Base-by-base conservation (phyloP, 2,888 invertebrate species). In the Carcina quercana region DNA sequence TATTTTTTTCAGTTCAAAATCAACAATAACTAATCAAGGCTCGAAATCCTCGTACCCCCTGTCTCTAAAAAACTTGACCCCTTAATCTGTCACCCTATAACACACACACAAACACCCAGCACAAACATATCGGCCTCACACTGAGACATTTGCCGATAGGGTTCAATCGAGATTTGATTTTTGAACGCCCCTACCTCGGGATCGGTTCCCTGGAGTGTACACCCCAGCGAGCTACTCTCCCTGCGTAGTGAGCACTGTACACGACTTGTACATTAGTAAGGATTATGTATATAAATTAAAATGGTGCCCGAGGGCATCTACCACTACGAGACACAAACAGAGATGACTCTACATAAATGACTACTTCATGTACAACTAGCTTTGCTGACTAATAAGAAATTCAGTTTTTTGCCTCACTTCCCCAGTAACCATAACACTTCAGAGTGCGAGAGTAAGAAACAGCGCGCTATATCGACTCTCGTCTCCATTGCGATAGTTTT, bases 151-250 rank as follows among this genome's bases (percentile, higher is more conserved):
- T 42, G 44, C 42, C 42, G 52, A 53, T 51, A 50, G 53, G 51
- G 56, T 47, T 52, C 52, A 50, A 54, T 56, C 46, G 46, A 5
- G 25, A 37, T 42, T 45, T 59, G 63, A 70, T 70, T 69, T 68
- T 68, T 69, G 68, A 58, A 53, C 61, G 49, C 61, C 59, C 53
- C 61, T 48, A 53, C 58, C 63, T 61, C 53, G 46, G 54, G 58
- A 50, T 50, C 40, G 43, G 35, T 54, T 68, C 68, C 67, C 70
- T 42, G 34, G 70, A 54, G 70, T 41, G 40, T 49, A 52, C 50
- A 53, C 66, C 67, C 66, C 62, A 53, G 6, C 11, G 10, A 24
- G 46, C 50, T 52, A 50, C 50, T 49, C n/a, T n/a, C n/a, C n/a
- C n/a, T n/a, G n/a, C n/a, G n/a, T n/a, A n/a, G n/a, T n/a, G n/a